phyloP scores from a whole-genome alignment of 2,797 vertebrate species.

The Falco berigora region DNA sequence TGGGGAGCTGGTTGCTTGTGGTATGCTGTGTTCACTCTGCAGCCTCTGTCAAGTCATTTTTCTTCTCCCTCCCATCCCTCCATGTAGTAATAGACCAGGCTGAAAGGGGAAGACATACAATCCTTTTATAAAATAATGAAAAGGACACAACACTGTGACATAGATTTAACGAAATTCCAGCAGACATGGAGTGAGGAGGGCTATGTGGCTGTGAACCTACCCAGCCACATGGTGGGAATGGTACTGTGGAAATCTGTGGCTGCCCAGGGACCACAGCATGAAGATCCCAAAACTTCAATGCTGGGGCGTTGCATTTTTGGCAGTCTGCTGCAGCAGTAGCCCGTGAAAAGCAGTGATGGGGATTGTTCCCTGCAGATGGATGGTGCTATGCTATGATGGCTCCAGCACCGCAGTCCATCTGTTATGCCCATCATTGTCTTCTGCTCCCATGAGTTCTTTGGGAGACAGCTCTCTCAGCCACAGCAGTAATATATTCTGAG shows the following conservation, averaged over 20 bases:
- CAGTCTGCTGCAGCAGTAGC: not conserved
- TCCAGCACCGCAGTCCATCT: not conserved
- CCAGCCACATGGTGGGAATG: not conserved
- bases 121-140: not conserved
- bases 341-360: not conserved
- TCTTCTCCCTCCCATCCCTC: not conserved
- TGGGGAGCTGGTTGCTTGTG: not conserved
- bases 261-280: not conserved
- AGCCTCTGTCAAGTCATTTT: not conserved
- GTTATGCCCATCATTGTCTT: not conserved
- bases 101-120: not conserved
- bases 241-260: accelerated
- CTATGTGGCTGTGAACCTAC: not conserved
- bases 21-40: not conserved
- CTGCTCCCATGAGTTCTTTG: not conserved
- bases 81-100: not conserved
- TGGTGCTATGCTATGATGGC: not conserved
- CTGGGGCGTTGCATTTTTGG: not conserved
- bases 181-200: not conserved
- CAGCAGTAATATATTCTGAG: not conserved
- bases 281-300: not conserved
- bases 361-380: not conserved
- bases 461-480: not conserved
- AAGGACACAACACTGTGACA: not conserved
- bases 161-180: not conserved